These are phyloP conservation scores for Fulmarus glacialis DNA, from an alignment of 2,113 vertebrate genomes.

Conservation along the genomic window DNA sequence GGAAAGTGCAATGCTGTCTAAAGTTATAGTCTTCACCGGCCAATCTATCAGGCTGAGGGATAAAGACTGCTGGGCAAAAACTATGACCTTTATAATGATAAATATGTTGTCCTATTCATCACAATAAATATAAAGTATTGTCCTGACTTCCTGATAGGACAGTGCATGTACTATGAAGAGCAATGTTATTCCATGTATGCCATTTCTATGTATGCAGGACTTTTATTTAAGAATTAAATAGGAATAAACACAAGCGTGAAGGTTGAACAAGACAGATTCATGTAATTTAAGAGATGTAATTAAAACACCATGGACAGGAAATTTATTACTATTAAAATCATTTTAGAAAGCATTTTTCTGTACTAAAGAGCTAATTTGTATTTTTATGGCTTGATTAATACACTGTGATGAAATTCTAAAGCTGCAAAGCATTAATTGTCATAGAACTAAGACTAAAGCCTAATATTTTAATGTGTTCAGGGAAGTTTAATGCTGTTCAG, in stretches of 20 bases:
- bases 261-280: neutral
- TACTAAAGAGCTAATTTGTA: constrained; percentile 22
- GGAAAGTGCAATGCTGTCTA: neutral
- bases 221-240: neutral
- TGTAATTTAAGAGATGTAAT: neutral
- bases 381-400: constrained; percentile 37
- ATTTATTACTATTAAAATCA: constrained; percentile 16
- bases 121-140: neutral
- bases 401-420: constrained; percentile 12
- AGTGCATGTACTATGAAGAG: neutral
- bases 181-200: neutral
- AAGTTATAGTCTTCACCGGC: neutral
- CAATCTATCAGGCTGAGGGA: neutral
- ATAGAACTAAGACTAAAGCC: neutral
- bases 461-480: constrained; percentile 1
- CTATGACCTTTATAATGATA: constrained; percentile 31
- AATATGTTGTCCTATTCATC: constrained; percentile 11
- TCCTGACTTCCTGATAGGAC: neutral
- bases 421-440: constrained; percentile 14
- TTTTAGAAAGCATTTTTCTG: neutral
- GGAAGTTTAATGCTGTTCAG: neutral
- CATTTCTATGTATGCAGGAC: neutral
- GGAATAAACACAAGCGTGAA: neutral
- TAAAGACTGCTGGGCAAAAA: constrained; percentile 14
- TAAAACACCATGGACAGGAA: neutral